Evolutionary conservation across 2,888 invertebrate genomes (phyloP).

Genomic region (Ochlodes sylvanus): DNA sequence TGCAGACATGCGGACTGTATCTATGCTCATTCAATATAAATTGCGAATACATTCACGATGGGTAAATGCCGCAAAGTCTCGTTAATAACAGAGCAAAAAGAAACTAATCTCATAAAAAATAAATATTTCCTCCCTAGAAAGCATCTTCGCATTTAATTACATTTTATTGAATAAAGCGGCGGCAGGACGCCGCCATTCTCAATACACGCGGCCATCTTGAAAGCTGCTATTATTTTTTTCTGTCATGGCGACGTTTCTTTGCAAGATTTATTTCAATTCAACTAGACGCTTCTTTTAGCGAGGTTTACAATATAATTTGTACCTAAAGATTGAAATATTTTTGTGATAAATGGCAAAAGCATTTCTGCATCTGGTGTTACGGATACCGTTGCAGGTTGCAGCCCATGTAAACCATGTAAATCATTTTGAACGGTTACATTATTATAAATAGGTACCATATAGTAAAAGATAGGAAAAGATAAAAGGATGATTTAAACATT

Average conservation of each 20-base stretch:
- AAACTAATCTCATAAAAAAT: not conserved
- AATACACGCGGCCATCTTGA: slow-evolving; percentile 22
- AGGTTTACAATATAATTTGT: not conserved
- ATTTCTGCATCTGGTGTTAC: no score
- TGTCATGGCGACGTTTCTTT: slow-evolving; percentile 20
- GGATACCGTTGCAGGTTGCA: no score
- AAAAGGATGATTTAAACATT: no score
- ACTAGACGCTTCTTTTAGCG: not conserved
- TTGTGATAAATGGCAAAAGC: not conserved
- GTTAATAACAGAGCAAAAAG: not conserved
- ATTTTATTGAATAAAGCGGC: slow-evolving; percentile 23
- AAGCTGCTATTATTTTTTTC: slow-evolving; percentile 21
- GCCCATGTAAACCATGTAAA: no score
- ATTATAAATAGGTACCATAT: no score
- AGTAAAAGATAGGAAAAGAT: no score
- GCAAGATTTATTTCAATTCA: slow-evolving; percentile 22
- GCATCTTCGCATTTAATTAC: slow-evolving; percentile 16
- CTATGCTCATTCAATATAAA: no score
- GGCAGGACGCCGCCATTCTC: slow-evolving; percentile 17
- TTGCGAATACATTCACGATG: no score
- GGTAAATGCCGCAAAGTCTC: no score
- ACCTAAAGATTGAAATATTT: not conserved
- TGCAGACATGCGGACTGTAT: no score
- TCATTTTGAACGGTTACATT: no score
- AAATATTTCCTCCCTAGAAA: not conserved